Percentiles rank a stretch among this genome's conserved stretches.
Conservation (phyloP, 1,140 invertebrate genomes). For the Drosophila subpulchrella region DNA sequence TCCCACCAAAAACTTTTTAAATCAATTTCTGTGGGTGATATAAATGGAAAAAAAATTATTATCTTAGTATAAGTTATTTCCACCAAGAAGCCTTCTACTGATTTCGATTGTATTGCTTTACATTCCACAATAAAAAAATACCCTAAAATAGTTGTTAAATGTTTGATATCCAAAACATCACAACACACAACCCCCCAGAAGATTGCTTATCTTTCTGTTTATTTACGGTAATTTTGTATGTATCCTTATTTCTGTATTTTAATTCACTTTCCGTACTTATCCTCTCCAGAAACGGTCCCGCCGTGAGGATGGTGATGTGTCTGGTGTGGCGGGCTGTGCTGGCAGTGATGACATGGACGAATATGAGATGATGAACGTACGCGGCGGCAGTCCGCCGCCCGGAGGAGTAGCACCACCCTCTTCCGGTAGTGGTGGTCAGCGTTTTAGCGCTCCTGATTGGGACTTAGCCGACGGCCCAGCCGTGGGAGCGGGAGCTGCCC, state of each 20-base stretch:
- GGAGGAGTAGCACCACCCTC: constrained; percentile 51
- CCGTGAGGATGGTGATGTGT: constrained; percentile 40
- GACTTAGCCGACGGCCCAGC: constrained; percentile 28
- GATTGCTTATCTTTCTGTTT: too few species aligned
- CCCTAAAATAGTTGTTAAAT: too few species aligned
- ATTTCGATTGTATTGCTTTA: too few species aligned
- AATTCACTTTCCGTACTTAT: background rate
- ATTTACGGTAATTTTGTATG: background rate
- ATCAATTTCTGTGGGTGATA: too few species aligned
- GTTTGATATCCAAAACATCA: too few species aligned
- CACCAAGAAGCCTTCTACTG: too few species aligned
- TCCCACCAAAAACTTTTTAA: too few species aligned
- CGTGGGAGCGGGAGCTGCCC: constrained; percentile 9
- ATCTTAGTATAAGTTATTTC: too few species aligned
- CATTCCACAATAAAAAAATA: too few species aligned
- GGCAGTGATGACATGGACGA: constrained; percentile 84
- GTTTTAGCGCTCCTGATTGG: constrained; percentile 38
- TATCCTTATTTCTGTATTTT: background rate
- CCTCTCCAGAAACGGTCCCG: constrained; percentile 58
- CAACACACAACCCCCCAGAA: too few species aligned
- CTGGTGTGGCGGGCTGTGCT: constrained; percentile 15
- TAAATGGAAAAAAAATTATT: too few species aligned
- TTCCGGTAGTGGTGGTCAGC: constrained; percentile 6
- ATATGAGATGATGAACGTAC: constrained; percentile 91
- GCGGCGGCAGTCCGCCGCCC: constrained; percentile 88